Base-by-base conservation (phyloP, 2,888 invertebrate species). In the Norana najaformis region DNA sequence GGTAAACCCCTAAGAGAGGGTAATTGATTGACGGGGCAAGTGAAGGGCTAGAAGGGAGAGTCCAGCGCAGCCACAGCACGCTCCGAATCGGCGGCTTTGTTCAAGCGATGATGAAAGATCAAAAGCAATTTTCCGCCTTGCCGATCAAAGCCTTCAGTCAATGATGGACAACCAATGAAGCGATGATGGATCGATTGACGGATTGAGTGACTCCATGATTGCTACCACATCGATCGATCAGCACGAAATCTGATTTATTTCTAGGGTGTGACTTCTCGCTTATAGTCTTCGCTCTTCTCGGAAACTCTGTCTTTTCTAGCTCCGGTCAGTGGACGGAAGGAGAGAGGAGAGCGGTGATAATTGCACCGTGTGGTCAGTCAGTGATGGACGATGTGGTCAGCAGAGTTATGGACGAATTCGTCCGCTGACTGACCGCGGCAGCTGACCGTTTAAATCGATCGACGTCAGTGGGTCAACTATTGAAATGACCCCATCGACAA, bases 401-500 rank as follows among this genome's bases (percentile, higher is more conserved):
- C 69, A n/a, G 69, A 69, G 69, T 69, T 69, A 69, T 69, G 69
- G 69, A 5, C 69, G n/a, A 69, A 69, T 69, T n/a, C 69, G 69
- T 69, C n/a, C n/a, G 69, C 30, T 30, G 69, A 2, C 69, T 69
- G 69, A n/a, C 69, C 69, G 8, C 4, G 47, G 23, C 30, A n/a
- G 30, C 4, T 2, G n/a, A 69, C 30, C 6, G 69, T 69, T 69
- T 69, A 69, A 69, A 69, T 69, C 69, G 69, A 69, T 5, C 8
- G 69, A 30, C 69, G 69, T 69, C 69, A 69, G 11, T 8, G 69
- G 69, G 69, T 69, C 69, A 69, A n/a, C 69, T n/a, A 69, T 69
- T 69, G 69, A n/a, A 69, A 69, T 69, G 69, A 69, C 69, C 69
- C 69, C 69, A 69, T n/a, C n/a, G 69, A 69, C 69, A 69, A 69